A percentile compares a stretch with the other conserved stretches of the same genome.
Conservation (phyloP, 2,888 invertebrate genomes). For the Leptopilina myrica region DNA sequence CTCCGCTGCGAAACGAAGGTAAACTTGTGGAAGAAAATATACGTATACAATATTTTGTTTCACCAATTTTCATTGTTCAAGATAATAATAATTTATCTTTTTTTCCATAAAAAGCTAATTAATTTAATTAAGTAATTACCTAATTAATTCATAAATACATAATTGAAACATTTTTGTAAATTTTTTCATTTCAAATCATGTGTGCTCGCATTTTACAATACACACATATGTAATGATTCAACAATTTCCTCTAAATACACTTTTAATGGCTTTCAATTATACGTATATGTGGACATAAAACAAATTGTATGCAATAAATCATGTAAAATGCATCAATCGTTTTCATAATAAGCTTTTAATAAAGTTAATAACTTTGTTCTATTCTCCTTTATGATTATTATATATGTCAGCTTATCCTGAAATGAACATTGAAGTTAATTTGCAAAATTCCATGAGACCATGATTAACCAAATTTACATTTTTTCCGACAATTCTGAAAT, state of each 20-base stretch:
- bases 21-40: not conserved
- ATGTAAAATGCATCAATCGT: not conserved
- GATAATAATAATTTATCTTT: not conserved
- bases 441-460: not conserved
- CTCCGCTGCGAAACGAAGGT: not conserved
- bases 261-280: not conserved
- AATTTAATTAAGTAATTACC: too few relatives aligned
- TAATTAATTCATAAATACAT: too few relatives aligned
- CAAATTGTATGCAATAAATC: not conserved
- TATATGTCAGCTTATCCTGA: not conserved
- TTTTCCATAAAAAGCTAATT: not conserved
- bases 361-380: not conserved
- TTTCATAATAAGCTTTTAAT: not conserved
- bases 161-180: too few relatives aligned
- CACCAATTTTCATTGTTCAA: not conserved
- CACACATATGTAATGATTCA: too few relatives aligned
- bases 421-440: not conserved
- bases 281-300: not conserved
- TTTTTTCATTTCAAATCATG: too few relatives aligned
- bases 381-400: not conserved
- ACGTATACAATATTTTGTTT: not conserved
- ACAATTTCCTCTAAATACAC: not conserved
- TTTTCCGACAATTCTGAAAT: not conserved
- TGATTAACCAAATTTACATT: not conserved
- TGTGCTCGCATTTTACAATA: too few relatives aligned